These are phyloP conservation scores for Cladorhizidae sp. DNA, from an alignment of 37 sponge, comb jelly and placozoan species.

Conservation along the genomic window DNA sequence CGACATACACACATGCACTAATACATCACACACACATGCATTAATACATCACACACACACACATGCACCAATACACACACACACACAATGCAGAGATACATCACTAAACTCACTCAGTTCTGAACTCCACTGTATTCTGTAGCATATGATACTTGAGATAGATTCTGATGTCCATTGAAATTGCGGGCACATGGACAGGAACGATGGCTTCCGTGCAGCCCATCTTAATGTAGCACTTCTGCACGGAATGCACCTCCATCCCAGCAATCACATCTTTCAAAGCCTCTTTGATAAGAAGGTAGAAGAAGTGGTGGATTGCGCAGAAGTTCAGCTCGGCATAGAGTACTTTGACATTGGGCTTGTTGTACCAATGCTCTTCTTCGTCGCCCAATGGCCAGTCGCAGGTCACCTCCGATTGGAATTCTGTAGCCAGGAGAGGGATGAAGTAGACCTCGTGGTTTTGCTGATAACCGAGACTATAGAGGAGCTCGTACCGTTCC, in stretches of 20 bases:
- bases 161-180: background rate
- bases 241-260: background rate
- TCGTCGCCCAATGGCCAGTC: conserved; percentile 15
- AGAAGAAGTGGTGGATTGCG: conserved; percentile 57
- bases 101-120: conserved; percentile 28
- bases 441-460: conserved; percentile 44
- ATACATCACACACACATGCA: too few relatives aligned
- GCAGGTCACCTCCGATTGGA: conserved; percentile 10
- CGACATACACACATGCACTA: too few relatives aligned
- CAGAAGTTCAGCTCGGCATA: conserved; percentile 43
- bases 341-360: background rate
- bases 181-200: conserved; percentile 17
- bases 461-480: conserved; percentile 21
- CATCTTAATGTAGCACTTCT: conserved; percentile 23
- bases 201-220: conserved; percentile 56
- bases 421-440: conserved; percentile 39
- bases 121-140: conserved; percentile 68
- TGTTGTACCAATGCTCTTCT: conserved; percentile 11
- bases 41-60: too few relatives aligned
- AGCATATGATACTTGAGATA: conserved; percentile 41
- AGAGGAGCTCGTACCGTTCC: conserved; percentile 47
- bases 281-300: conserved; percentile 28
- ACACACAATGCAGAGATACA: background rate
- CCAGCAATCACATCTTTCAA: conserved; percentile 22
- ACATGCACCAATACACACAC: too few relatives aligned